Evolutionary conservation across 2,113 vertebrate genomes (phyloP).

Genomic region (Camelus bactrianus): DNA sequence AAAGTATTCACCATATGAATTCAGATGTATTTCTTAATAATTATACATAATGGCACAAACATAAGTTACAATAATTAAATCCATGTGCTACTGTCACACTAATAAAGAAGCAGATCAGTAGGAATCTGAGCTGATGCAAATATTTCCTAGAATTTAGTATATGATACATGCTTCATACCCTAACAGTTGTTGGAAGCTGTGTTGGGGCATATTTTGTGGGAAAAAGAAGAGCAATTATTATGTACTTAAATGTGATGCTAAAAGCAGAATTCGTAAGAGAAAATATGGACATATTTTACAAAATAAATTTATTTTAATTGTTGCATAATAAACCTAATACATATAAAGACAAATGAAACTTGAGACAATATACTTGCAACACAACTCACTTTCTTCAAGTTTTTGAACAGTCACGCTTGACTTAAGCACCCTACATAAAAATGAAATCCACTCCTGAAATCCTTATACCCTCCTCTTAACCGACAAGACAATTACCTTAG

Average conservation of each 20-base stretch:
- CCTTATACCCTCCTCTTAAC: background rate
- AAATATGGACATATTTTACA: background rate
- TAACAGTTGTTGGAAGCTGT: background rate
- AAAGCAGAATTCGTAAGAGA: background rate
- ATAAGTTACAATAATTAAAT: no score
- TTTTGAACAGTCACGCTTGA: background rate
- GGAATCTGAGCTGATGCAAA: background rate
- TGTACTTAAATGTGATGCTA: background rate
- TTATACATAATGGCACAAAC: no score
- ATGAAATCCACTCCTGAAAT: background rate
- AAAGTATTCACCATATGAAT: background rate
- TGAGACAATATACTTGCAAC: background rate
- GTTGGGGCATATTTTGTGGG: background rate
- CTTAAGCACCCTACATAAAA: background rate
- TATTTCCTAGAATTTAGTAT: background rate
- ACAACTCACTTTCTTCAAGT: background rate
- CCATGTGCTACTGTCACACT: no score
- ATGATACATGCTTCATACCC: background rate
- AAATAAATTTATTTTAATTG: background rate
- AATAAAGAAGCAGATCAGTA: no score
- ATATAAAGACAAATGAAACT: conserved; percentile 24
- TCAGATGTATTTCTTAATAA: background rate
- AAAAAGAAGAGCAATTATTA: background rate
- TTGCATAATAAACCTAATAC: background rate
- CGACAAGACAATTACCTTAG: background rate